phyloP scores from a whole-genome alignment of 2,888 invertebrate genomes.

The Netelia melanura region DNA sequence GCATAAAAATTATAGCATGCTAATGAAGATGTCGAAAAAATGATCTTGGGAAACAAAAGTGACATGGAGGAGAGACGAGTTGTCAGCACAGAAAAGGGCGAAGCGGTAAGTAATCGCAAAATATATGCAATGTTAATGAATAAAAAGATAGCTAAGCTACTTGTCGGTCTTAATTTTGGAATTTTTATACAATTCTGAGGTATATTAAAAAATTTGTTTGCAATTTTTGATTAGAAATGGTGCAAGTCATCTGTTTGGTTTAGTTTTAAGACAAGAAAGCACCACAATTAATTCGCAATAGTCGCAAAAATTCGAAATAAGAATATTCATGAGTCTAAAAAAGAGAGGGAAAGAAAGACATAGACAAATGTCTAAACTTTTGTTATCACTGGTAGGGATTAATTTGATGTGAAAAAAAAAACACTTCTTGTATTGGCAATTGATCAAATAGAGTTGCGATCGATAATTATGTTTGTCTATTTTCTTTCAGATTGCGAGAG shows the following conservation, averaged over 20 bases:
- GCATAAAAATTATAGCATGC: slow-evolving; percentile 90
- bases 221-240: too few relatives aligned
- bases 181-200: too few relatives aligned
- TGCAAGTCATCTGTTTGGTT: too few relatives aligned
- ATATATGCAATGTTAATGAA: slow-evolving; percentile 19
- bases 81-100: slow-evolving; percentile 96
- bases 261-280: too few relatives aligned
- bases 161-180: neutral
- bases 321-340: too few relatives aligned
- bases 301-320: too few relatives aligned
- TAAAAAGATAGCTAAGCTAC: slow-evolving; percentile 9
- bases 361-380: too few relatives aligned
- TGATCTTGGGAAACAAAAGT: slow-evolving; percentile 99
- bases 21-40: slow-evolving; percentile 99
- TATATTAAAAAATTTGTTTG: too few relatives aligned
- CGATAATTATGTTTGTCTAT: neutral
- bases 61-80: slow-evolving; percentile 98
- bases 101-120: slow-evolving; percentile 90
- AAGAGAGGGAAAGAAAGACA: neutral
- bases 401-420: too few relatives aligned
- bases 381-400: too few relatives aligned
- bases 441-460: neutral
- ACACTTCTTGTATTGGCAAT: neutral
- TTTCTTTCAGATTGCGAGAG: slow-evolving; percentile 93
- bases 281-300: too few relatives aligned